Evolutionary conservation across 2,888 invertebrate species (phyloP).

Genomic region (Ypsolopha sequella): DNA sequence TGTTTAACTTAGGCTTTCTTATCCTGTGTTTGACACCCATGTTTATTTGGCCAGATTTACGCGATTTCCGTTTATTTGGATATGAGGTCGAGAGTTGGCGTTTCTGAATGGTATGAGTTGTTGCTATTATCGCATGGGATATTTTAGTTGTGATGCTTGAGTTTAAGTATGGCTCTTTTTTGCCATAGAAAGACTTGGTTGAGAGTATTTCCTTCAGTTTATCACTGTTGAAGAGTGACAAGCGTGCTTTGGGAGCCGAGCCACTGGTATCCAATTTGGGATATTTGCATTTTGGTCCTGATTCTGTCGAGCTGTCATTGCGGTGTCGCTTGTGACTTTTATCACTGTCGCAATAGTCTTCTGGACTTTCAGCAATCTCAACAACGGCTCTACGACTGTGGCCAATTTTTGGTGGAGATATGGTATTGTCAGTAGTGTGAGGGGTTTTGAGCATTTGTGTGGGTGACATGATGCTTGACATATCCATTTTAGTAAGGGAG

Average conservation of each 20-base stretch:
- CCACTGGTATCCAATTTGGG: constrained; percentile 37
- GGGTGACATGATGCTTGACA: constrained; percentile 40
- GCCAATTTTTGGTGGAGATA: constrained; percentile 49
- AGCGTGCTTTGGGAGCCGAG: constrained; percentile 48
- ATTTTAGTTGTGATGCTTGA: constrained; percentile 35
- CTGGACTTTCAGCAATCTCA: constrained; percentile 53
- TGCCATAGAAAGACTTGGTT: constrained; percentile 69
- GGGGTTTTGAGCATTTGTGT: constrained; percentile 57
- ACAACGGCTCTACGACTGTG: constrained; percentile 41
- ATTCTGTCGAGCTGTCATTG: constrained; percentile 39
- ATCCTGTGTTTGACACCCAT: constrained; percentile 75
- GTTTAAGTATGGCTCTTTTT: constrained; percentile 50
- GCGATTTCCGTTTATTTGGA: constrained; percentile 31
- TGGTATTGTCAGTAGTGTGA: constrained; percentile 39
- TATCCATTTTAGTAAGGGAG: constrained; percentile 48
- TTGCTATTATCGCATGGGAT: constrained; percentile 39
- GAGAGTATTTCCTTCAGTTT: constrained; percentile 60
- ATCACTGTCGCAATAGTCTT: constrained; percentile 43
- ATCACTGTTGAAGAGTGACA: constrained; percentile 55
- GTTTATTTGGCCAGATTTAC: constrained; percentile 73
- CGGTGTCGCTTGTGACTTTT: constrained; percentile 49
- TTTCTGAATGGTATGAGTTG: constrained; percentile 23
- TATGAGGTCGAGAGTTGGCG: constrained; percentile 33
- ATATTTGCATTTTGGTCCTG: constrained; percentile 40
- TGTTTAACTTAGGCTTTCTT: constrained; percentile 69